A percentile compares a stretch with the other conserved stretches of the same genome.
phyloP scores from a whole-genome alignment of 1,140 invertebrate species.

The Spodoptera litura region DNA sequence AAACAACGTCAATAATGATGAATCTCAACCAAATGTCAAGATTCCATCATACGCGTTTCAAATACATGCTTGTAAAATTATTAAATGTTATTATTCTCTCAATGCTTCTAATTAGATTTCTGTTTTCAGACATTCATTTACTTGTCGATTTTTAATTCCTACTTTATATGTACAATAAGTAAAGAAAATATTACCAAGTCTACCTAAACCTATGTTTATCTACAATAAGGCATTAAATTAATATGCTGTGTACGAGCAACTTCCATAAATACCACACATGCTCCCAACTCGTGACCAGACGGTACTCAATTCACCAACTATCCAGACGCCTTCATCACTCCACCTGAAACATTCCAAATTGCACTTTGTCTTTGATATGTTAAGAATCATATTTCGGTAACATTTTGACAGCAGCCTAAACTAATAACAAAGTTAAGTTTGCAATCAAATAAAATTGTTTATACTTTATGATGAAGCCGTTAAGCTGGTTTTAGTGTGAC shows the following conservation, averaged over 20 bases:
- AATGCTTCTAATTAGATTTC: no score
- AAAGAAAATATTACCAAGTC: no score
- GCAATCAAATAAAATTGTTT: neutral
- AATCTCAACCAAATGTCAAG: no score
- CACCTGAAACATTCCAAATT: neutral
- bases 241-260: constrained; percentile 1
- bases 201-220: neutral
- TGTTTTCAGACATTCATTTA: no score
- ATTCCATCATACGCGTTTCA: no score
- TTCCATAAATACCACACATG: neutral
- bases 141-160: no score
- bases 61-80: no score
- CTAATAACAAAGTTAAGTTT: constrained; percentile 15
- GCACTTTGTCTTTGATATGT: neutral
- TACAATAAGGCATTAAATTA: constrained; percentile 7
- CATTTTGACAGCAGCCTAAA: neutral
- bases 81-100: no score
- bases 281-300: constrained; percentile 1
- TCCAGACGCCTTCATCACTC: constrained; percentile 9
- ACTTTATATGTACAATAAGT: no score
- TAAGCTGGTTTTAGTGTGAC: neutral
- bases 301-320: constrained; percentile 4
- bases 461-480: neutral
- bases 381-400: neutral
- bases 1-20: no score